Conservation (phyloP, 53 echinoderm and acorn worm species). For the Zoroaster sp. region DNA sequence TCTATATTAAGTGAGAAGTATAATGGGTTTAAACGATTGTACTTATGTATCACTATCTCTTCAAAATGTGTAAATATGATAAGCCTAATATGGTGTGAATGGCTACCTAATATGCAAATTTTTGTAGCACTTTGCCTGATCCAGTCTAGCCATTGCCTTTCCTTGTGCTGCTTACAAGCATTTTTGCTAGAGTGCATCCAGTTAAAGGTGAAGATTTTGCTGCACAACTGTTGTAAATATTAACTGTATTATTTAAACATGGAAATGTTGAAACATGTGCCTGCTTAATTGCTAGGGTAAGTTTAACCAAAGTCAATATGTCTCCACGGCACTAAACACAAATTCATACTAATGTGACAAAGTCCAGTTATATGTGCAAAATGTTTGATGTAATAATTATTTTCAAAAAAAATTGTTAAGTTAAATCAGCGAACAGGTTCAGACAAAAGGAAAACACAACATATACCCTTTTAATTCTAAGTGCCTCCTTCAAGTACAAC, state of each 20-base stretch:
- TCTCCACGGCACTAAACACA: neutral
- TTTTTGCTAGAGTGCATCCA: conserved; percentile 51
- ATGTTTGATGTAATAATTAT: too few relatives aligned
- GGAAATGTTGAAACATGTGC: conserved; percentile 32
- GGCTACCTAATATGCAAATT: conserved; percentile 58
- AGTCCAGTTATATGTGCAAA: neutral
- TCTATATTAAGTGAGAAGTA: conserved; percentile 10
- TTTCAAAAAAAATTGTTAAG: too few relatives aligned
- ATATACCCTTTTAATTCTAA: too few relatives aligned
- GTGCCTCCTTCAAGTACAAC: too few relatives aligned
- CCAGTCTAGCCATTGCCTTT: conserved; percentile 57
- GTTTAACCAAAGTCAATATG: neutral
- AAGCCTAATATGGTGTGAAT: conserved; percentile 53
- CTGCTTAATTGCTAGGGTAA: conserved; percentile 47
- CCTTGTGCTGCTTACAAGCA: conserved; percentile 40
- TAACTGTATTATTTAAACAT: conserved; percentile 47
- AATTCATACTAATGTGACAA: neutral
- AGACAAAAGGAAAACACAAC: too few relatives aligned
- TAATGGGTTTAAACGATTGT: conserved; percentile 29
- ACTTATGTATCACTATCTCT: neutral
- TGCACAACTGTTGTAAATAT: conserved; percentile 50
- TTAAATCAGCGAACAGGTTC: too few relatives aligned
- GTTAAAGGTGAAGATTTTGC: conserved; percentile 45
- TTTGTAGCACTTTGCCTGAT: conserved; percentile 60
- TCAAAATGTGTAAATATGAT: conserved; percentile 19